phyloP scores from a whole-genome alignment of 2,888 invertebrate species.

The Mayetiola destructor region DNA sequence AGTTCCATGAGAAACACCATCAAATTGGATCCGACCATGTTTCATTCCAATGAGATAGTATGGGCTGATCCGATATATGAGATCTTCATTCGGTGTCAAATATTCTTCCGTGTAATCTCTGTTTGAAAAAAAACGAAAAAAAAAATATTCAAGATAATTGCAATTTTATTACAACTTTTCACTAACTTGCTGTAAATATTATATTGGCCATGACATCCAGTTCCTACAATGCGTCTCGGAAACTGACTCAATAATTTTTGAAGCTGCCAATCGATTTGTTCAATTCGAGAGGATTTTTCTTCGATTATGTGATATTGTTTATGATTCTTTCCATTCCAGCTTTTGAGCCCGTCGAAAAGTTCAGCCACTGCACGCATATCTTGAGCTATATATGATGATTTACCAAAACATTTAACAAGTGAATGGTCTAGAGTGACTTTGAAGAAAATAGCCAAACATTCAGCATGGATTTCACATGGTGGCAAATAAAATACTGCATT shows the following conservation, averaged over 20 bases:
- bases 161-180: too few species aligned
- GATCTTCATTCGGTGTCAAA: constrained; percentile 39
- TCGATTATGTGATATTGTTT: too few species aligned
- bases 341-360: too few species aligned
- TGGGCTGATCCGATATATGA: constrained; percentile 40
- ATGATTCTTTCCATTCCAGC: too few species aligned
- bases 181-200: too few species aligned
- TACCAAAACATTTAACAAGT: constrained; percentile 45
- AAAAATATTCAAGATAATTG: background rate
- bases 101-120: constrained; percentile 44
- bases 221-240: too few species aligned
- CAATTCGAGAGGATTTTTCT: background rate
- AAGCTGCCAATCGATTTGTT: background rate
- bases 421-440: constrained; percentile 38
- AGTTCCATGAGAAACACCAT: constrained; percentile 39
- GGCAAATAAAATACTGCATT: constrained; percentile 37
- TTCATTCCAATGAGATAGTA: constrained; percentile 32
- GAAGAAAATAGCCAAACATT: constrained; percentile 41
- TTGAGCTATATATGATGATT: constrained; percentile 9
- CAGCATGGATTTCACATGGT: constrained; percentile 33
- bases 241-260: background rate
- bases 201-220: too few species aligned
- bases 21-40: constrained; percentile 32
- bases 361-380: too few species aligned
- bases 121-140: constrained; percentile 13